Base-by-base conservation (phyloP, 2,888 invertebrate species). In the Tipula lateralis region DNA sequence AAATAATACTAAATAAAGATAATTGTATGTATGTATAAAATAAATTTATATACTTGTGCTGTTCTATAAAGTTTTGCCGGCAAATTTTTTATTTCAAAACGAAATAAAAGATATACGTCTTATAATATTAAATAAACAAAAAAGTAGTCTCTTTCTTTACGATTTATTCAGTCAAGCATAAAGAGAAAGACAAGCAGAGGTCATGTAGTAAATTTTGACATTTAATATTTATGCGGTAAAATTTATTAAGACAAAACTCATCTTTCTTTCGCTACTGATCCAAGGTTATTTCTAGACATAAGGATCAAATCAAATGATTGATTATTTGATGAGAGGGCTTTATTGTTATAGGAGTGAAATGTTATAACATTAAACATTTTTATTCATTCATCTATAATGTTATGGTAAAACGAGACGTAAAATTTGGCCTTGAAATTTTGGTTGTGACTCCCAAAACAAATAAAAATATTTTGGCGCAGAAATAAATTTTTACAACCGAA, bases 401-500 rank as follows among this genome's bases (percentile, higher is more conserved):
- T n/a, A 12, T 50, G 44, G 44, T 5, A 50, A 16, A 7, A 50
- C 6, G 44, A 50, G 16, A 50, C 16, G 16, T 50, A 66, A 24
- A 66, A 66, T 66, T 66, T 66, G 66, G 66, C 66, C 66, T 66
- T 66, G 24, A 66, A 66, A 24, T 24, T 66, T 24, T n/a, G 19
- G 0, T 9, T 66, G 0, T 24, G 66, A 19, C 24, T 24, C 24
- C 24, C 12, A 66, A 66, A 24, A 66, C 24, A 66, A 16, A 66
- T 0, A 66, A 66, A 66, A 50, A 32, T 2, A 32, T 32, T 39
- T 66, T 66, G 66, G 66, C 66, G 66, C 66, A 66, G 24, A 66
- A 66, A 66, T 66, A 66, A 66, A 66, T 24, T 66, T 66, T 66
- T 66, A 66, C 66, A 66, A 66, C 66, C 66, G 66, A 19, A 66